phyloP scores from a whole-genome alignment of 64 coral and sea anemone genomes.

The Orbicella faveolata region DNA sequence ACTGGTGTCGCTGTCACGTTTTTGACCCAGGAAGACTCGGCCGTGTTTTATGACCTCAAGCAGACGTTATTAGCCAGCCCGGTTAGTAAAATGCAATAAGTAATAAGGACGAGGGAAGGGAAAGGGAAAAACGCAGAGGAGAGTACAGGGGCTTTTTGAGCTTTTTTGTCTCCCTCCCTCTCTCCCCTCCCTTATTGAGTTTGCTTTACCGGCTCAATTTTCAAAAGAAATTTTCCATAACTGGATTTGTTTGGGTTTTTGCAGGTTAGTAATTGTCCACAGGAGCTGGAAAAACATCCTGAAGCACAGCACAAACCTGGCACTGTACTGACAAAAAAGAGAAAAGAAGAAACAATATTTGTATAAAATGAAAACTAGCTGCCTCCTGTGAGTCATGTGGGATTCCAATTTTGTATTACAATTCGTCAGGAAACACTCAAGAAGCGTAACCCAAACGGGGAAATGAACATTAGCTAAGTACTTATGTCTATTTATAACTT shows the following conservation, averaged over 20 bases:
- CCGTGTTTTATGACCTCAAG: constrained; percentile 95
- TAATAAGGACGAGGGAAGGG: not conserved
- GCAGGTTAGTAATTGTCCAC: constrained; percentile 83
- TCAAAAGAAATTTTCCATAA: not conserved
- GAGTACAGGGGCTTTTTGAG: no score
- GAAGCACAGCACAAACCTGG: constrained; percentile 98
- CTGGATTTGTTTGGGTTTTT: not conserved
- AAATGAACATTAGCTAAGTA: not conserved
- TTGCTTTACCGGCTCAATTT: no score
- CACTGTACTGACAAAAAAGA: constrained; percentile 95
- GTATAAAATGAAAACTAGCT: constrained; percentile 21
- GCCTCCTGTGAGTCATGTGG: not conserved
- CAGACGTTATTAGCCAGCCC: constrained; percentile 86
- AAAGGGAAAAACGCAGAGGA: not conserved
- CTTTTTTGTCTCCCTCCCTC: no score
- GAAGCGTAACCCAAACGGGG: not conserved
- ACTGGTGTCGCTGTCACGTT: constrained; percentile 87
- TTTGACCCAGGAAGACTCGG: constrained; percentile 87
- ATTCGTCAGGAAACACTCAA: not conserved
- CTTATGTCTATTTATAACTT: not conserved
- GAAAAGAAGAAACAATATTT: constrained; percentile 98
- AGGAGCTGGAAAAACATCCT: constrained; percentile 90
- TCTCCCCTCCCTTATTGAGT: no score
- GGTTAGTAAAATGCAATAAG: constrained; percentile 43
- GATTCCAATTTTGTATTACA: not conserved